These are phyloP conservation scores for Spodoptera litura DNA, from an alignment of 1,140 invertebrate genomes.

Conservation along the genomic window DNA sequence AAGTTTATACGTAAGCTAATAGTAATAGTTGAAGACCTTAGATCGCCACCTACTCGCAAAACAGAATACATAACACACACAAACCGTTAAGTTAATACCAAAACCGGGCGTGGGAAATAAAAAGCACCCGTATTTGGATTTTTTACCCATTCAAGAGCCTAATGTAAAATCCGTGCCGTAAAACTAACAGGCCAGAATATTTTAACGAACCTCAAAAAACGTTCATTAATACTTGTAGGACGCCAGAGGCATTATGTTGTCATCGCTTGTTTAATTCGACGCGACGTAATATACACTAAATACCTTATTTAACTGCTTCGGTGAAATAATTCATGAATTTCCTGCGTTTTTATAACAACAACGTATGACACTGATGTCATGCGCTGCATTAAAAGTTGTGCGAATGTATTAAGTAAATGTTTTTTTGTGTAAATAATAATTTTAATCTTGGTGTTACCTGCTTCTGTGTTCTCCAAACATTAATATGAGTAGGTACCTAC, in stretches of 20 bases:
- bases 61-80: constrained; percentile 18
- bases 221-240: constrained; percentile 32
- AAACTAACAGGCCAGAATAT: constrained; percentile 38
- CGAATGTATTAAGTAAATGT: neutral
- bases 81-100: constrained; percentile 14
- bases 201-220: constrained; percentile 38
- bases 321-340: neutral
- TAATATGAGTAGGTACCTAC: neutral
- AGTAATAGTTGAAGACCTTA: constrained; percentile 36
- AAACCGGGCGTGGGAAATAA: constrained; percentile 19
- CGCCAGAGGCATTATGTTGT: constrained; percentile 27
- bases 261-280: constrained; percentile 1
- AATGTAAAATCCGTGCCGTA: constrained; percentile 32
- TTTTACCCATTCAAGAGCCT: constrained; percentile 12
- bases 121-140: constrained; percentile 25
- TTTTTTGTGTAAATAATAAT: neutral
- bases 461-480: neutral
- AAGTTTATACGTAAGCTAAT: constrained; percentile 7
- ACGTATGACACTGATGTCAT: neutral
- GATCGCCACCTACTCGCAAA: constrained; percentile 8
- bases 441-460: neutral
- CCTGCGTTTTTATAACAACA: neutral
- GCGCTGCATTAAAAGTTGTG: neutral
- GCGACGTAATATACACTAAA: constrained; percentile 13
- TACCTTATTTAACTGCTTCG: constrained; percentile 2